Evolutionary conservation across 2,113 vertebrate species (phyloP), one percentile per base, ranked within the genome.

Genomic region (Phrynosoma blainvillii): DNA sequence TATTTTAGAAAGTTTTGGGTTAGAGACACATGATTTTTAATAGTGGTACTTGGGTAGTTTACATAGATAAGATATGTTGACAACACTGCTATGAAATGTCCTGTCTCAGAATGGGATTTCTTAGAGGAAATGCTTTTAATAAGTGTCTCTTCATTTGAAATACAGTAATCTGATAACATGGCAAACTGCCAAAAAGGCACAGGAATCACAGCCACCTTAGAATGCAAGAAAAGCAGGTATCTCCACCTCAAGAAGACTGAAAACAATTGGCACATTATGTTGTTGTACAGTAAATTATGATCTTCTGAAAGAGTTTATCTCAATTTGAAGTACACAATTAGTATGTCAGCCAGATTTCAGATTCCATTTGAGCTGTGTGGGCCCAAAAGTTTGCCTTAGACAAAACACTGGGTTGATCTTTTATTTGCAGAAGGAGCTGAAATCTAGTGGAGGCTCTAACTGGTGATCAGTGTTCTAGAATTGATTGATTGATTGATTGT

Each of bases 191-290:
- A 13, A 27, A 16, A 77, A 74, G 81, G 77, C 65, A 62, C 59
- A 77, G 32, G 47, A 1, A 81, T n/a, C 70, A 4, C 27, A 73
- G 90, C 30, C 2, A 32, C 42, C 36, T 14, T n/a, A 85, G 90
- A 85, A 90, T 85, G 85, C 84, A 91, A 78, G 23, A 83, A 81
- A 42, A 74, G 73, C 73, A 10, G 73, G 71, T 83, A 54, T 77
- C 59, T 88, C 40, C 16, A 36, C 59, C 1, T 88, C 47, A 40
- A 62, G 84, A n/a, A 68, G 85, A 80, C 13, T 87, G 47, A 87
- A 68, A 73, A 59, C 66, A 80, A 56, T 80, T 59, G 42, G 77
- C 59, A 13, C 52, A 87, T 79, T 70, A n/a, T 66, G 77, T 25
- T 71, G 54, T 65, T 73, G 68, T 32, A 59, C 32, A 59, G 56